These are phyloP conservation scores for Pharmacophagus antenor DNA, from an alignment of 2,888 invertebrate genomes.

Conservation along the genomic window DNA sequence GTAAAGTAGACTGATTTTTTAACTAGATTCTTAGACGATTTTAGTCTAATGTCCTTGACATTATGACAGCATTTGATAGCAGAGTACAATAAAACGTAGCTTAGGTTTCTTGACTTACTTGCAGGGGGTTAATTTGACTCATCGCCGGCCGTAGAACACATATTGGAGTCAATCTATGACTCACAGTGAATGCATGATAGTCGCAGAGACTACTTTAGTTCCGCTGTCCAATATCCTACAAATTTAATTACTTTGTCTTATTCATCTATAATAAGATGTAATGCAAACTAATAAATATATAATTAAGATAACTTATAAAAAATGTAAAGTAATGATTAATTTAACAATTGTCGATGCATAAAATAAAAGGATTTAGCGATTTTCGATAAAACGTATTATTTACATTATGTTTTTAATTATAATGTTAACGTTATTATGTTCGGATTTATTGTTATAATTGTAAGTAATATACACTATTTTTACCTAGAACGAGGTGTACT, in stretches of 20 bases:
- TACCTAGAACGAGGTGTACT: no score
- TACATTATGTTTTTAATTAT: no score
- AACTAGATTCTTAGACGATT: neutral
- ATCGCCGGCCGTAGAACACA: constrained; percentile 56
- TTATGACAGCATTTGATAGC: constrained; percentile 34
- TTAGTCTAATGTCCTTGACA: constrained; percentile 34
- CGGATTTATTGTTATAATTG: no score
- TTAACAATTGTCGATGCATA: no score
- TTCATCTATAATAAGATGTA: neutral
- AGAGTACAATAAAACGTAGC: constrained; percentile 25
- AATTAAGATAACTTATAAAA: neutral
- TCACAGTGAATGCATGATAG: constrained; percentile 43
- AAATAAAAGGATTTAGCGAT: no score
- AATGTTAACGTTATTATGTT: no score
- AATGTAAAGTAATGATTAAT: no score
- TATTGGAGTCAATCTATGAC: constrained; percentile 37
- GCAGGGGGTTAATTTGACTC: constrained; percentile 50
- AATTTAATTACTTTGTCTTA: neutral
- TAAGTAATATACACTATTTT: no score
- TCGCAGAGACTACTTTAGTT: constrained; percentile 26
- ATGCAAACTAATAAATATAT: neutral
- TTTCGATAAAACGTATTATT: no score
- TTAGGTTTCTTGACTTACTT: constrained; percentile 35
- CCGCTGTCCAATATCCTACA: constrained; percentile 13
- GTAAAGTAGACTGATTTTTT: no score